Conservation (phyloP, 2,113 vertebrate species). For the Oryctolagus cuniculus region mOryCun1.1 NC_091442.1:108758501-108759000, state of each 20-base stretch:
- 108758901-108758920: not conserved
- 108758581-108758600: not conserved
- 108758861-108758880: not conserved
- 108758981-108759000: rapidly evolving
- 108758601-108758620: not conserved
- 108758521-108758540: not conserved
- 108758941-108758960: not conserved
- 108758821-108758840: not conserved
- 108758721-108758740: not conserved
- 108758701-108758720: not conserved
- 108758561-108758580: not conserved
- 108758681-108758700: not conserved
- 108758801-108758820: conserved; percentile 7
- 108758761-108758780: not conserved
- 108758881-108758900: not conserved
- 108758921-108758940: not conserved
- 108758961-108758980: rapidly evolving
- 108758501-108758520: rapidly evolving
- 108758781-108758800: not conserved
- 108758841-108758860: not conserved
- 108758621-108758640: conserved; percentile 26
- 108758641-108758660: not conserved
- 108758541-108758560: not conserved
- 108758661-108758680: not conserved
- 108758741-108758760: conserved; percentile 10